Evolutionary conservation across 2,888 invertebrate genomes (phyloP).

Genomic region (Agriopis marginaria): DNA sequence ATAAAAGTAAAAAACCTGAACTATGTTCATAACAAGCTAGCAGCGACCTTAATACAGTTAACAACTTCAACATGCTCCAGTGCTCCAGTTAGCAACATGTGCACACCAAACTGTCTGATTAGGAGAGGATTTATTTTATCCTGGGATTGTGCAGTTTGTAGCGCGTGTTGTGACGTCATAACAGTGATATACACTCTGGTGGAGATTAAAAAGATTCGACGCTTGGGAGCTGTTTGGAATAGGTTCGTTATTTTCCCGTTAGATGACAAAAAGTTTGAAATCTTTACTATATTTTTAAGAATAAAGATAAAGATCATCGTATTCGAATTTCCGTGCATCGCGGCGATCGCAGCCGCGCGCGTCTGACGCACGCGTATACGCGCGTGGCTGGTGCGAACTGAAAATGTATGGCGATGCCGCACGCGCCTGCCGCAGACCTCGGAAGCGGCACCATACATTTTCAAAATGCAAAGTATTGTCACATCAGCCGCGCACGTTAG

Average conservation of each 20-base stretch:
- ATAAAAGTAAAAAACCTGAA: conserved; percentile 2
- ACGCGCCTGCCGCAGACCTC: too few relatives aligned
- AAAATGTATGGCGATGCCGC: too few relatives aligned
- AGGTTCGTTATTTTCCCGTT: conserved; percentile 11
- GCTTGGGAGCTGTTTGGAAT: conserved; percentile 8
- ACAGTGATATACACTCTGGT: background rate
- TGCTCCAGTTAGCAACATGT: conserved; percentile 28
- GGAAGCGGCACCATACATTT: too few relatives aligned
- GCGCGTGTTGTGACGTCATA: conserved; percentile 21
- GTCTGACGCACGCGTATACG: too few relatives aligned
- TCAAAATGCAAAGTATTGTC: too few relatives aligned
- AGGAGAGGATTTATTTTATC: conserved; percentile 29
- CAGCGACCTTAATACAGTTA: conserved; percentile 40
- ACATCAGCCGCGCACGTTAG: too few relatives aligned
- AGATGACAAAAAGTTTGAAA: too few relatives aligned
- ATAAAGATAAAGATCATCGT: too few relatives aligned
- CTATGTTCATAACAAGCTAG: conserved; percentile 30
- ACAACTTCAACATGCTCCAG: conserved; percentile 32
- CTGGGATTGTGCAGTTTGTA: conserved; percentile 18
- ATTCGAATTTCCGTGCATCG: too few relatives aligned
- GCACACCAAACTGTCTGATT: conserved; percentile 27
- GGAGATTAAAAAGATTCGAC: conserved; percentile 17
- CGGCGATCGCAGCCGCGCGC: too few relatives aligned
- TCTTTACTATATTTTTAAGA: too few relatives aligned
- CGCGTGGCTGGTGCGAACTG: too few relatives aligned